A percentile compares a stretch with the other conserved stretches of the same genome.
Conservation (phyloP, 2,888 invertebrate genomes). For the Quadroppia sp. region DNA sequence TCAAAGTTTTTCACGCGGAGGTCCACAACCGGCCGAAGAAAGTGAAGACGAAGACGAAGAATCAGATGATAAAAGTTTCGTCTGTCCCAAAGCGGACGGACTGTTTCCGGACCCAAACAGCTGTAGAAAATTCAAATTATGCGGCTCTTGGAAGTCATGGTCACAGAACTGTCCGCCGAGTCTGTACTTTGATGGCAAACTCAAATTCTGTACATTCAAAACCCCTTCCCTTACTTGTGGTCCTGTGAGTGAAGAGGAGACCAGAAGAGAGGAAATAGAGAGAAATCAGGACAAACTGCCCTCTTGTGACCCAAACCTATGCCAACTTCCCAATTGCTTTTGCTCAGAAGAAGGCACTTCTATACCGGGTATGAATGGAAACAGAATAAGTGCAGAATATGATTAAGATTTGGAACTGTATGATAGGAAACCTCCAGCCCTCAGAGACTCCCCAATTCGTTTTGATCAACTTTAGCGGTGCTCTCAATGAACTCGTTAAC, state of each 20-base stretch:
- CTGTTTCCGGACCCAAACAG: slow-evolving; percentile 49
- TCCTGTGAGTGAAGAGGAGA: slow-evolving; percentile 60
- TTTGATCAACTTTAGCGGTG: slow-evolving; percentile 84
- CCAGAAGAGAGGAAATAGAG: slow-evolving; percentile 28
- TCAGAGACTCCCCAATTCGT: slow-evolving; percentile 91
- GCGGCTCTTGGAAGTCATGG: slow-evolving; percentile 83
- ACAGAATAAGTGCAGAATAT: no score
- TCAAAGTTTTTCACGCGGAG: slow-evolving; percentile 11
- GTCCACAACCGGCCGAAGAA: slow-evolving; percentile 6
- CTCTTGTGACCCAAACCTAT: slow-evolving; percentile 70
- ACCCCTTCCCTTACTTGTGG: slow-evolving; percentile 77
- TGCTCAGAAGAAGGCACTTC: slow-evolving; percentile 85
- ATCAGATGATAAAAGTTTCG: slow-evolving; percentile 40
- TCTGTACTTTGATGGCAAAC: slow-evolving; percentile 81
- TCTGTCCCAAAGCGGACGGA: slow-evolving; percentile 49
- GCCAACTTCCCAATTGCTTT: slow-evolving; percentile 79
- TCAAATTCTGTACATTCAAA: slow-evolving; percentile 84
- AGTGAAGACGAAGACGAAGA: slow-evolving; percentile 38
- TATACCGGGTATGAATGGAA: slow-evolving; percentile 62
- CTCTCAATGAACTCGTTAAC: slow-evolving; percentile 84
- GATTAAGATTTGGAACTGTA: no score
- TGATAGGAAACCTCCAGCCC: slow-evolving; percentile 64
- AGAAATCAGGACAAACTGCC: slow-evolving; percentile 50
- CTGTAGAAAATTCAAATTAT: slow-evolving; percentile 54
- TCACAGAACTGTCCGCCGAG: slow-evolving; percentile 82